These are phyloP conservation scores for Belonocnema kinseyi DNA, from an alignment of 1,140 invertebrate species.

Conservation along the genomic window DNA sequence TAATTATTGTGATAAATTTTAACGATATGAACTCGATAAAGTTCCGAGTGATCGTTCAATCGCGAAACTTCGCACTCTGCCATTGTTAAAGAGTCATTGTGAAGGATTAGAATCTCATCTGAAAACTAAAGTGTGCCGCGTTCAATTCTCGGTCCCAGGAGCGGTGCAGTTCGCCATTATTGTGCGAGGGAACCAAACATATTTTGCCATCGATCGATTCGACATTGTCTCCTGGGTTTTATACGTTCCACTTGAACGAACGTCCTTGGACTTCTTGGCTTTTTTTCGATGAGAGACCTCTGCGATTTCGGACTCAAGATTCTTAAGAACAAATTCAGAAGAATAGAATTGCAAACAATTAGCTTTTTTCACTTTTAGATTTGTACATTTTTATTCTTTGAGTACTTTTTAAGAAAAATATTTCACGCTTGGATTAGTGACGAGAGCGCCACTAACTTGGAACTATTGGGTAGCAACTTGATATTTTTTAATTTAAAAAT, in stretches of 20 bases:
- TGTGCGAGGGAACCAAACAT: slow-evolving; percentile 10
- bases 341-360: too few species aligned
- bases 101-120: slow-evolving; percentile 3
- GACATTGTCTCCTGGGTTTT: background rate
- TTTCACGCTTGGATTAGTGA: too few species aligned
- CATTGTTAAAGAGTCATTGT: background rate
- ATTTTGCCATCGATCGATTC: slow-evolving; percentile 23
- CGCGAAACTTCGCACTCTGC: background rate
- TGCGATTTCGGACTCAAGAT: background rate
- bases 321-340: background rate
- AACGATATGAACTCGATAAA: background rate
- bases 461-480: too few species aligned
- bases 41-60: background rate
- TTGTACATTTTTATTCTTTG: background rate
- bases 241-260: background rate
- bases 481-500: too few species aligned
- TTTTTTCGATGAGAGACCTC: background rate
- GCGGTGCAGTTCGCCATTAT: slow-evolving; percentile 14
- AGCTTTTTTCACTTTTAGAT: too few species aligned
- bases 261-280: background rate
- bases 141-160: slow-evolving; percentile 20
- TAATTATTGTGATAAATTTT: background rate
- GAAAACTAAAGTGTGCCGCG: slow-evolving; percentile 26
- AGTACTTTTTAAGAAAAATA: too few species aligned
- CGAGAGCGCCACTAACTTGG: too few species aligned